These are phyloP conservation scores for Tyria jacobaeae DNA, from an alignment of 2,888 invertebrate species.

Conservation along the genomic window DNA sequence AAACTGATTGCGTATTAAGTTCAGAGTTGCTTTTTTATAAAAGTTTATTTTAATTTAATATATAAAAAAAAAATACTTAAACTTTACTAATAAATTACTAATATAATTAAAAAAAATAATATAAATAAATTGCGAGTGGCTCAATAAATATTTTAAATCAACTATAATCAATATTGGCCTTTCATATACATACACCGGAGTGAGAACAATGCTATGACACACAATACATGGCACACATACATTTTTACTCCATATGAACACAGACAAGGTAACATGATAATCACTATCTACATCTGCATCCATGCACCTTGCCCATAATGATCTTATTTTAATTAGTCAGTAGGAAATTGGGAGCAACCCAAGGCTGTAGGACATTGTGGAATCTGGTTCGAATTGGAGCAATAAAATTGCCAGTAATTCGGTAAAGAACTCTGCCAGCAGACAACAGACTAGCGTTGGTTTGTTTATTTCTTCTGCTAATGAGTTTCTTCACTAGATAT, in stretches of 20 bases:
- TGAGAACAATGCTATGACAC: not conserved
- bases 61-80: too few species aligned
- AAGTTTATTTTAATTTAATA: too few species aligned
- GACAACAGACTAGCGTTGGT: too few species aligned
- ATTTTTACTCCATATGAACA: not conserved
- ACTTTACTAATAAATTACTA: too few species aligned
- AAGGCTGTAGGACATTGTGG: not conserved
- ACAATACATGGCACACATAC: conserved; percentile 2
- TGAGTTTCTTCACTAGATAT: too few species aligned
- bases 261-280: not conserved
- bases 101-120: too few species aligned
- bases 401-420: too few species aligned
- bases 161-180: not conserved
- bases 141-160: not conserved
- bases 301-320: not conserved
- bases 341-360: not conserved
- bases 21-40: too few species aligned
- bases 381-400: not conserved
- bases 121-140: too few species aligned
- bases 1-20: too few species aligned
- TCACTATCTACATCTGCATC: not conserved
- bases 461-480: too few species aligned
- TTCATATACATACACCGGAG: not conserved
- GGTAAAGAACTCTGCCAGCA: too few species aligned
- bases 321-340: not conserved